phyloP scores from a whole-genome alignment of 2,888 invertebrate genomes.

The Acrobasis repandana region DNA sequence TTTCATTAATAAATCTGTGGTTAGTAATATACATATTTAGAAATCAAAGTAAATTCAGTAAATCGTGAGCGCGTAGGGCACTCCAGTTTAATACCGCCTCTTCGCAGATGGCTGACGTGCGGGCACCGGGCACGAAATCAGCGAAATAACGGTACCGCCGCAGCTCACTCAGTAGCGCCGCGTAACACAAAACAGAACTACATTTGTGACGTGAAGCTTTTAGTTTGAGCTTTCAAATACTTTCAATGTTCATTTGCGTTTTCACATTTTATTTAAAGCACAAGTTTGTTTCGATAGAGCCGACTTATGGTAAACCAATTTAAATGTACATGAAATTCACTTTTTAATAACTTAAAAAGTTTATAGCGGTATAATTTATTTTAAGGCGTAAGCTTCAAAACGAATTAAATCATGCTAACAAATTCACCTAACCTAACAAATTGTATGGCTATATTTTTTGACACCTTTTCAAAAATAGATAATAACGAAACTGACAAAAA shows the following conservation, averaged over 20 bases:
- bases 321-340: too few relatives aligned
- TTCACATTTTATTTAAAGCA: too few relatives aligned
- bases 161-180: conserved; percentile 46
- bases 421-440: too few relatives aligned
- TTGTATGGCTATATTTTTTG: neutral
- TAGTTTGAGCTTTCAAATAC: neutral
- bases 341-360: too few relatives aligned
- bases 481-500: neutral
- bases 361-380: too few relatives aligned
- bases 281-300: too few relatives aligned
- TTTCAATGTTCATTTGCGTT: neutral
- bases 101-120: conserved; percentile 30
- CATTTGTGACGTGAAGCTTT: conserved; percentile 11
- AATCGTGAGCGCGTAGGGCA: neutral
- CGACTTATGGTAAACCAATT: too few relatives aligned
- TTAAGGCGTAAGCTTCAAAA: too few relatives aligned
- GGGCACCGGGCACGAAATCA: neutral
- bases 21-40: too few relatives aligned
- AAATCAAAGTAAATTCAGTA: neutral
- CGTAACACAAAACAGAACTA: conserved; percentile 36
- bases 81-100: conserved; percentile 51
- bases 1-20: too few relatives aligned
- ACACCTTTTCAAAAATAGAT: neutral
- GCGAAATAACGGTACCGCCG: conserved; percentile 49
- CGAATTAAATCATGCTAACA: too few relatives aligned